Evolutionary conservation across 2,113 vertebrate species (phyloP).

Genomic region (Pelodiscus sinensis): DNA sequence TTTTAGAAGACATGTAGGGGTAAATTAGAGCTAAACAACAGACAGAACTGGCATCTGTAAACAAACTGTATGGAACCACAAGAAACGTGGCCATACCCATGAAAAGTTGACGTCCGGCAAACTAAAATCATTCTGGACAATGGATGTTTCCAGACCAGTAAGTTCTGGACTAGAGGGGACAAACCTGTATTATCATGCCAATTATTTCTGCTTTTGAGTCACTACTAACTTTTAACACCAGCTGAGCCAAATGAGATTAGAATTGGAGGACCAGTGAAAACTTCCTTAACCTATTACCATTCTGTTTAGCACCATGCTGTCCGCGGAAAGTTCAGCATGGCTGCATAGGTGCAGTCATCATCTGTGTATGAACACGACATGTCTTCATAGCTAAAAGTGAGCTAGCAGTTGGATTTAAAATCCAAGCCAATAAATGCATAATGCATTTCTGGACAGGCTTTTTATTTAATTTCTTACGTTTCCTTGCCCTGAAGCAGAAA

Average conservation of each 20-base stretch:
- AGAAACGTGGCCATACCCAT: too few species aligned
- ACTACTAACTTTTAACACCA: not conserved
- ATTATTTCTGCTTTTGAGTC: not conserved
- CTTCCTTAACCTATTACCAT: not conserved
- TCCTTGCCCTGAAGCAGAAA: conserved; percentile 34
- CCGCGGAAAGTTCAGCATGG: not conserved
- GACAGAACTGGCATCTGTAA: too few species aligned
- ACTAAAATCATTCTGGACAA: too few species aligned
- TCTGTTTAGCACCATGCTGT: not conserved
- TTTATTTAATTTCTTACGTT: conserved; percentile 50
- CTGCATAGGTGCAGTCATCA: not conserved
- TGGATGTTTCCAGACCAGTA: too few species aligned
- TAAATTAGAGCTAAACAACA: too few species aligned
- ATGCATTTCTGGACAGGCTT: not conserved
- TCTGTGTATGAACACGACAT: not conserved
- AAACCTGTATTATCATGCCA: too few species aligned
- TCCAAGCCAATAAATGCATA: conserved; percentile 33
- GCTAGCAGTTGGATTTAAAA: not conserved
- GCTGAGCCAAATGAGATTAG: not conserved
- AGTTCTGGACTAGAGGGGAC: too few species aligned
- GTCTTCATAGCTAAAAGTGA: not conserved
- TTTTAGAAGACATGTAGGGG: too few species aligned
- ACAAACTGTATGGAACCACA: too few species aligned
- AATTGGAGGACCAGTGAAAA: not conserved
- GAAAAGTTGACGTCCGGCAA: too few species aligned